Conservation (phyloP, 2,888 invertebrate species). For the Phasia obesa region DNA sequence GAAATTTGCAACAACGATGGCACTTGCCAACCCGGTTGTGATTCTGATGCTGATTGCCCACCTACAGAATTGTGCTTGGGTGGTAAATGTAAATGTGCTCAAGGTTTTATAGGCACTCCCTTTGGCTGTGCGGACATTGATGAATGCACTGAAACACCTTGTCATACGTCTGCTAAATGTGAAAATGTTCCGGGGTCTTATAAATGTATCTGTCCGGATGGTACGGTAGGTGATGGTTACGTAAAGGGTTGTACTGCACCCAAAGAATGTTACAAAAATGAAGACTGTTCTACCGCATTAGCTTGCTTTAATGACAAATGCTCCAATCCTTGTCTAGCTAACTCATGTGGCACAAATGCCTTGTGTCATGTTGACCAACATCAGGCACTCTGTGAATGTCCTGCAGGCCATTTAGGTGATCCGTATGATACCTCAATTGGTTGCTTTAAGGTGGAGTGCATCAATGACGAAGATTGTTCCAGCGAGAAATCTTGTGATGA, state of each 20-base stretch:
- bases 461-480: constrained; percentile 89
- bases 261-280: constrained; percentile 88
- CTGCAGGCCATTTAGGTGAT: constrained; percentile 92
- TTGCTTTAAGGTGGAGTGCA: constrained; percentile 94
- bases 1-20: constrained; percentile 92
- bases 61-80: constrained; percentile 89
- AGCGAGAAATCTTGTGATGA: constrained; percentile 89
- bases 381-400: constrained; percentile 89
- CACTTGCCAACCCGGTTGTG: constrained; percentile 92
- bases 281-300: constrained; percentile 89
- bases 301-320: constrained; percentile 90
- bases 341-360: constrained; percentile 90
- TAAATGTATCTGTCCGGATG: constrained; percentile 90
- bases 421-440: constrained; percentile 89
- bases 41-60: constrained; percentile 90
- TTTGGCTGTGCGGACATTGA: constrained; percentile 91
- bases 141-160: constrained; percentile 90
- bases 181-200: constrained; percentile 91
- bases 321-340: constrained; percentile 89
- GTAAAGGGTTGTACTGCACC: constrained; percentile 89
- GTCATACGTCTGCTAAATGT: constrained; percentile 91
- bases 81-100: constrained; percentile 89
- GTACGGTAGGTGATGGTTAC: constrained; percentile 89
- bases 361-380: constrained; percentile 89
- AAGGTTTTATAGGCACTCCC: constrained; percentile 89